Base-by-base conservation (phyloP, 2,888 invertebrate genomes). In the Machimus atricapillus region DNA sequence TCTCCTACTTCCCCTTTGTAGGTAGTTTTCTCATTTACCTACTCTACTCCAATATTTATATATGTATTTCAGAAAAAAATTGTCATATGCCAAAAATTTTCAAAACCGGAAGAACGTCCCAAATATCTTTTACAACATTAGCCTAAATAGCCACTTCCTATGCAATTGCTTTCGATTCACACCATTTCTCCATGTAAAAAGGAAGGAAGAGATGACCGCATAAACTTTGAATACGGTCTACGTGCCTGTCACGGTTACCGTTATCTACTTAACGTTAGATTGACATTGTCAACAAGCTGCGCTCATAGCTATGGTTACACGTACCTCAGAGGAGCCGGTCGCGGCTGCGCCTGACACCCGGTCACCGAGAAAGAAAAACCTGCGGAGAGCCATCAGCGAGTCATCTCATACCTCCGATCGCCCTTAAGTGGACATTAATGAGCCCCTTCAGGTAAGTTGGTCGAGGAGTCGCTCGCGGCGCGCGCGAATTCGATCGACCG, bases 161-260 rank as follows among this genome's bases (percentile, higher is more conserved):
- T 66, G 66, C 66, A 27, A 4, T 66, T 9, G 66, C 12, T 9
- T 66, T 66, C 27, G 19, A 23, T 66, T 66, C 66, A 27, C 66
- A 23, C 66, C 66, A 66, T 66, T 66, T 16, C n/a, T 58, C 66
- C 40, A 66, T 66, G n/a, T 40, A 58, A 43, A 83, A 66, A 74
- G 85, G 85, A 85, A 85, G 85, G 85, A 85, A 85, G 85, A 85
- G 85, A 73, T 74, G 85, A 85, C 85, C 82, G 82, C 82, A 83
- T 83, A 85, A 85, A 85, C 85, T 74, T 85, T 66, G 56, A 74
- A 74, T 85, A 74, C 46, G 16, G 14, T 27, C 46, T 73, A 85
- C 85, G 74, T 74, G 85, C 43, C 74, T 40, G 74, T 73, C 52
- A 85, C 74, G n/a, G 43, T 74, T 85, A 85, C 85, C 85, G 85